Conservation (phyloP, 1,140 invertebrate genomes). For the Heliconius eleuchia region DNA sequence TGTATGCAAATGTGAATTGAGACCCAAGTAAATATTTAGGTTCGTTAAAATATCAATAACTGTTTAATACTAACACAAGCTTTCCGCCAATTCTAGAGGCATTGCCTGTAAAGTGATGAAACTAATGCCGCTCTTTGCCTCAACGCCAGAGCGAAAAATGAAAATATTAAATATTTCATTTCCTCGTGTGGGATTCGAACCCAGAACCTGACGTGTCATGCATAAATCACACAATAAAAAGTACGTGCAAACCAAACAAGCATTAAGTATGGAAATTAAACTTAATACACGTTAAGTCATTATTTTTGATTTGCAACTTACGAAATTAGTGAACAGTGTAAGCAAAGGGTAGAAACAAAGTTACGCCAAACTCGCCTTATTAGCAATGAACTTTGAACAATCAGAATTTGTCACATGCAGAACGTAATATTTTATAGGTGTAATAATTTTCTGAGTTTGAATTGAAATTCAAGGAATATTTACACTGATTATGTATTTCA, state of each 20-base stretch:
- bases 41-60: too few relatives aligned
- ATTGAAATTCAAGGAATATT: not conserved
- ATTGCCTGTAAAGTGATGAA: too few relatives aligned
- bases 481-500: too few relatives aligned
- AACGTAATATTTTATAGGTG: slow-evolving; percentile 33
- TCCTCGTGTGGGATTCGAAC: too few relatives aligned
- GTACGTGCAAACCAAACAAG: not conserved
- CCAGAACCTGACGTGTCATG: too few relatives aligned
- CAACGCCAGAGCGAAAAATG: too few relatives aligned
- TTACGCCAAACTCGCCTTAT: slow-evolving; percentile 40
- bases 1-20: too few relatives aligned
- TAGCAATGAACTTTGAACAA: slow-evolving; percentile 44
- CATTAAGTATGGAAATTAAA: not conserved
- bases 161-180: too few relatives aligned
- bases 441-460: slow-evolving; percentile 18
- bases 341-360: slow-evolving; percentile 45
- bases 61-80: too few relatives aligned
- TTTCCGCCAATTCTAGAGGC: too few relatives aligned
- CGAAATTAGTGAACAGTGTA: slow-evolving; percentile 46
- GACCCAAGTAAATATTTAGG: too few relatives aligned
- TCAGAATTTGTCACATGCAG: slow-evolving; percentile 42
- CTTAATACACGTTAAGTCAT: slow-evolving; percentile 34
- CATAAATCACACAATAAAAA: not conserved
- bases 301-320: slow-evolving; percentile 48
- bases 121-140: too few relatives aligned